phyloP scores from a whole-genome alignment of 1,140 invertebrate genomes.

The Euborellia annulipes region DNA sequence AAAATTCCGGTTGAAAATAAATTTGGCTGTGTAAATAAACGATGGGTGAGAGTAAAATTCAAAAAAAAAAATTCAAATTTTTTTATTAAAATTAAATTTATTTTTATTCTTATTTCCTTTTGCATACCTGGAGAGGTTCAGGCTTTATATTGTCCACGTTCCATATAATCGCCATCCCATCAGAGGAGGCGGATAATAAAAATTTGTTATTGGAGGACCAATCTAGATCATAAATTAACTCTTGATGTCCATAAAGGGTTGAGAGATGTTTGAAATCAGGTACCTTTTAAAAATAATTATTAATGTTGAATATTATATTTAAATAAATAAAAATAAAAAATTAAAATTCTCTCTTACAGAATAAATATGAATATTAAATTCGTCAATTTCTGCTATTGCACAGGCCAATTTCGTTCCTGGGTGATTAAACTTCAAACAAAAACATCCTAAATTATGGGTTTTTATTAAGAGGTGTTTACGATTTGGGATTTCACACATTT shows the following conservation, averaged over 20 bases:
- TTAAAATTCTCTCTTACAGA: too few relatives aligned
- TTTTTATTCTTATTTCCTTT: too few relatives aligned
- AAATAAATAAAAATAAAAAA: too few relatives aligned
- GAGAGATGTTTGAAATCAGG: not conserved
- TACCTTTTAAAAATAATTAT: not conserved
- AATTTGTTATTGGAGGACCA: conserved; percentile 39
- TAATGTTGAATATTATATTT: too few relatives aligned
- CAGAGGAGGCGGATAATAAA: conserved; percentile 41
- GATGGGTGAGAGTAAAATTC: conserved; percentile 43
- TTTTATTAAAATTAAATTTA: too few relatives aligned
- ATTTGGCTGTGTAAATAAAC: conserved; percentile 46
- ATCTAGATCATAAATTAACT: conserved; percentile 42
- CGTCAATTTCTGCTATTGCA: conserved; percentile 31
- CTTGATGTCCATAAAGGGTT: conserved; percentile 33
- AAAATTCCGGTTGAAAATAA: conserved; percentile 27
- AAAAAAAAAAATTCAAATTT: too few relatives aligned
- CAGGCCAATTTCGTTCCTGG: conserved; percentile 36
- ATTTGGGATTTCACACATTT: conserved; percentile 45
- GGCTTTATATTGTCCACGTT: conserved; percentile 30
- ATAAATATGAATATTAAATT: conserved; percentile 28
- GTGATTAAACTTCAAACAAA: conserved; percentile 31
- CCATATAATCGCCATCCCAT: conserved; percentile 43
- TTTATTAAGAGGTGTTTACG: conserved; percentile 26
- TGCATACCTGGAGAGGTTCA: too few relatives aligned
- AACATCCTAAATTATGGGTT: conserved; percentile 29